A percentile compares a stretch with the other conserved stretches of the same genome.
Evolutionary conservation across 2,113 vertebrate species (phyloP).

Genomic region (Phainopepla nitens): DNA sequence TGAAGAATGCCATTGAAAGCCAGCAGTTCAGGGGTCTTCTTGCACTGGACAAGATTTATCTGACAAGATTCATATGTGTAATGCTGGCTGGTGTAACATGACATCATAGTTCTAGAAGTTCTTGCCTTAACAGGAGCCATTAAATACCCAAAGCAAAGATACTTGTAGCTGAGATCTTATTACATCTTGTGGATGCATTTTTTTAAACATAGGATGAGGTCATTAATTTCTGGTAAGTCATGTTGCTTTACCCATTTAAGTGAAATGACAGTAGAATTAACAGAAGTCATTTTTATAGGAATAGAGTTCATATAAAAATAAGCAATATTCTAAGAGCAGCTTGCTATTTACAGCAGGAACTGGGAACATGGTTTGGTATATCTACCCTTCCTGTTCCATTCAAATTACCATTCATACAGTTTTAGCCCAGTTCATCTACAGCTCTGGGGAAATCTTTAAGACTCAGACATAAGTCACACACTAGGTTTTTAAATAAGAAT

Average conservation of each 20-base stretch:
- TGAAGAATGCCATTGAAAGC: not conserved
- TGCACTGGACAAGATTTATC: not conserved
- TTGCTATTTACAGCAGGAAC: not conserved
- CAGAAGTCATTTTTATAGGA: not conserved
- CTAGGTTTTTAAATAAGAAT: not conserved
- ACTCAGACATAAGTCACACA: not conserved
- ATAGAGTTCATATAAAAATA: not conserved
- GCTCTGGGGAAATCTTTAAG: not conserved
- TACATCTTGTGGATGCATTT: not conserved
- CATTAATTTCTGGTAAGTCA: not conserved
- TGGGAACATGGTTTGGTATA: not conserved
- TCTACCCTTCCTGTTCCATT: not conserved
- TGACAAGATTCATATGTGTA: accelerated
- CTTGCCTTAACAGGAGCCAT: not conserved
- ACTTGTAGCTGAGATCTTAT: not conserved
- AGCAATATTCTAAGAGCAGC: not conserved
- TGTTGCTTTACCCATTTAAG: not conserved
- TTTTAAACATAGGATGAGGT: not conserved
- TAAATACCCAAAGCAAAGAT: not conserved
- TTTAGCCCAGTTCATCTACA: not conserved
- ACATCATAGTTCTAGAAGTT: not conserved
- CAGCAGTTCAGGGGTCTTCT: not conserved
- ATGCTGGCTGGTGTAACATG: not conserved
- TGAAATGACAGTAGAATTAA: not conserved
- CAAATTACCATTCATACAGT: not conserved